Conservation (phyloP, 1,140 invertebrate species). For the Calliopsis andreniformis region DNA sequence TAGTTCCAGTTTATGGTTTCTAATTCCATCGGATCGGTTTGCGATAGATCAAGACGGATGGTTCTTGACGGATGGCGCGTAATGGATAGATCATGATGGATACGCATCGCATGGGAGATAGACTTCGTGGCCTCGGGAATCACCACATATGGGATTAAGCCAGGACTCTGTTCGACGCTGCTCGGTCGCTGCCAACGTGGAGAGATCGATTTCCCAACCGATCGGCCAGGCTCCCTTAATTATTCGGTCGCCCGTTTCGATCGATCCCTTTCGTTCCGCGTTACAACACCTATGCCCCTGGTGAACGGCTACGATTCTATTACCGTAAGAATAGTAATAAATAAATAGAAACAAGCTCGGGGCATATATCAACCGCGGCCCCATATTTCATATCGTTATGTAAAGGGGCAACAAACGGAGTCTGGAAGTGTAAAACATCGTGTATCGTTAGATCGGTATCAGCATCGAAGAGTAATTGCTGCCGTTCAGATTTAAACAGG, state of each 20-base stretch:
- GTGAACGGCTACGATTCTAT: constrained; percentile 44
- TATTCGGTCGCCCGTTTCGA: constrained; percentile 42
- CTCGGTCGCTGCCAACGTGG: not conserved
- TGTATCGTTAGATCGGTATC: constrained; percentile 36
- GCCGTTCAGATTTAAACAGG: not conserved
- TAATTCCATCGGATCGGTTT: constrained; percentile 56
- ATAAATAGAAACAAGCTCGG: constrained; percentile 23
- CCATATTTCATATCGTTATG: constrained; percentile 27
- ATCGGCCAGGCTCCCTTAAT: constrained; percentile 26
- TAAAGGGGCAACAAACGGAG: constrained; percentile 4
- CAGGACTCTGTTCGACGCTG: constrained; percentile 19
- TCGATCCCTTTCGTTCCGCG: constrained; percentile 52
- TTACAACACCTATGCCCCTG: not conserved
- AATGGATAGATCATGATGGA: constrained; percentile 61
- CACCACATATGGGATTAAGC: constrained; percentile 57
- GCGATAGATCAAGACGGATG: constrained; percentile 61
- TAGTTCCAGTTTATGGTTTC: constrained; percentile 49
- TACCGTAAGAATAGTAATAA: constrained; percentile 20
- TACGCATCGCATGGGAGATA: constrained; percentile 46
- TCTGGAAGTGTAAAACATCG: constrained; percentile 38
- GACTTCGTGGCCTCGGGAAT: constrained; percentile 23
- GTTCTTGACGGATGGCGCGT: constrained; percentile 52
- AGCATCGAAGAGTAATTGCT: constrained; percentile 11
- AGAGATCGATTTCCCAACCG: constrained; percentile 57
- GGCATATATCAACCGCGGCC: not conserved